Evolutionary conservation across 2,113 vertebrate species (phyloP), one percentile per base, ranked within the genome.

Genomic region (Amphiprion ocellaris): DNA sequence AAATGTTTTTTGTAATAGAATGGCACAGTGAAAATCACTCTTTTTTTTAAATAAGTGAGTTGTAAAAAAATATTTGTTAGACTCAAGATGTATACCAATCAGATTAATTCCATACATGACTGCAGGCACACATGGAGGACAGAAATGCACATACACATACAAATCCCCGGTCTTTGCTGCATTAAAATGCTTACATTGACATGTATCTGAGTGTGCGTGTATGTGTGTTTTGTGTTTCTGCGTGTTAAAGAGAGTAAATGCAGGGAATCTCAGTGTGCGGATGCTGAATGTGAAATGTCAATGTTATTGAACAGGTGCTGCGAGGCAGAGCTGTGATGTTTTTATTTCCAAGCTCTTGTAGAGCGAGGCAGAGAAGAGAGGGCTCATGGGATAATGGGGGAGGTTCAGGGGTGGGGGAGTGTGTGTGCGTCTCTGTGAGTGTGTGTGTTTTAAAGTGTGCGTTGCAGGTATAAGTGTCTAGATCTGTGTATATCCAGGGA

Each of bases 291-390:
- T 91, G 91, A 95, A 93, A 94, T 94, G 93, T 94, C 94, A 94
- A 84, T 93, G 93, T 93, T 95, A 94, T 95, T 94, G 93, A 94
- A 94, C 93, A 92, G 93, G 94, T 92, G 91, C 94, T 92, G 93
- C 86, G 83, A 92, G 90, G 91, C 93, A 87, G 86, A 80, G 83
- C 87, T 89, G 88, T 94, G 92, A 94, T 94, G 93, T 94, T 94
- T 95, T 94, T 93, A 94, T 94, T 94, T 93, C 91, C 90, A 90
- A 89, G 87, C 85, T 85, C 85, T 91, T 91, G 79, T 90, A 85
- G 83, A 80, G 91, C 79, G 87, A 89, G 79, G 80, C 84, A 80
- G 87, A 90, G 86, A 89, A 88, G 90, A 90, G 89, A 91, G 84
- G 87, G 84, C 92, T 90, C 90, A 86, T 91, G 88, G 90, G 90